phyloP scores from a whole-genome alignment of 2,888 invertebrate genomes.

The Invenusta paracnida region DNA sequence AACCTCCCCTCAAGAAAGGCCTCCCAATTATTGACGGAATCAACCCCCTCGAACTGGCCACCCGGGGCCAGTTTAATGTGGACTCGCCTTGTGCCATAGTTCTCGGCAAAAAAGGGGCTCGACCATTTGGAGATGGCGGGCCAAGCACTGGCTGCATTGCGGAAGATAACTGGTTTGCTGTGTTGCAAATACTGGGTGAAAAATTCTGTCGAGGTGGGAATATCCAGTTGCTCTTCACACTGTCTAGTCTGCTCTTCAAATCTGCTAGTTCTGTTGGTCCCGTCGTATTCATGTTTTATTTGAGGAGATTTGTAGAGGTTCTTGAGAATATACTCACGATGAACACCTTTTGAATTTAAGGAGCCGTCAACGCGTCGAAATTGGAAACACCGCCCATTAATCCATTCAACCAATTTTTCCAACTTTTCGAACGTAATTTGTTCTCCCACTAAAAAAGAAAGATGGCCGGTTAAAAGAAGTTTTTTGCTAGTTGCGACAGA shows the following conservation, averaged over 20 bases:
- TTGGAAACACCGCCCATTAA: constrained; percentile 51
- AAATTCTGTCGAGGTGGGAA: constrained; percentile 47
- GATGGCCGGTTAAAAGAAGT: background rate
- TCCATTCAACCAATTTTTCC: constrained; percentile 48
- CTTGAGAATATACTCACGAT: constrained; percentile 50
- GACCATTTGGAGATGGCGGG: constrained; percentile 54
- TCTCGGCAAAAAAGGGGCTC: constrained; percentile 49
- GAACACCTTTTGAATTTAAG: constrained; percentile 49
- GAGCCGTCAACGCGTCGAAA: constrained; percentile 49
- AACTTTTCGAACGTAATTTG: too few relatives aligned
- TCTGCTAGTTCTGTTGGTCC: too few relatives aligned
- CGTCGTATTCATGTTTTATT: background rate
- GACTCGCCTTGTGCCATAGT: constrained; percentile 50
- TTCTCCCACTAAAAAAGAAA: background rate
- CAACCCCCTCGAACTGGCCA: constrained; percentile 57
- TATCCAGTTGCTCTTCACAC: background rate
- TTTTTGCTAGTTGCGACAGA: background rate
- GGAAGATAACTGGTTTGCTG: constrained; percentile 56
- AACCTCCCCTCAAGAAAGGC: constrained; percentile 48
- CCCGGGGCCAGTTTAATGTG: constrained; percentile 55
- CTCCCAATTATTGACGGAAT: constrained; percentile 52
- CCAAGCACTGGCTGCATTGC: constrained; percentile 51
- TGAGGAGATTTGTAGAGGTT: constrained; percentile 49
- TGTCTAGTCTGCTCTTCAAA: too few relatives aligned
- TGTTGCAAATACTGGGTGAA: constrained; percentile 52